These are phyloP conservation scores for Vanessa atalanta DNA, from an alignment of 1,140 invertebrate species.

Conservation along the genomic window DNA sequence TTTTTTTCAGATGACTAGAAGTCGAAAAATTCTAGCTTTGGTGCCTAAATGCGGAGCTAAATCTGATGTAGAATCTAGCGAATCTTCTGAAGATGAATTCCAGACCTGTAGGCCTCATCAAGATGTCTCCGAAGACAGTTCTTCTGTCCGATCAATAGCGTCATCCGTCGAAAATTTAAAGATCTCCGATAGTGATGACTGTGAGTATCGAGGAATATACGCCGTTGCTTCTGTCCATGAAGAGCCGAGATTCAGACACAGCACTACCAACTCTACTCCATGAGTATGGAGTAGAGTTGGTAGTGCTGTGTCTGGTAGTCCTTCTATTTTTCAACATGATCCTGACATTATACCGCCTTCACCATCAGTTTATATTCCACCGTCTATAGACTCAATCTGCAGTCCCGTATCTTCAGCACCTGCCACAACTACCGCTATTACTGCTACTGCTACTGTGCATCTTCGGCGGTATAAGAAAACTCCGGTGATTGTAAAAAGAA, in stretches of 20 bases:
- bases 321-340: constrained; percentile 3
- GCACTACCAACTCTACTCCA: constrained; percentile 3
- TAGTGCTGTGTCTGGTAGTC: too few relatives aligned
- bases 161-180: constrained; percentile 5
- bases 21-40: constrained; percentile 3
- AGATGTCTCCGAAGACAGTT: constrained; percentile 1
- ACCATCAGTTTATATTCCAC: constrained; percentile 5
- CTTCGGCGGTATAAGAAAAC: constrained; percentile 5
- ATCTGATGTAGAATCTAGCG: constrained; percentile 5
- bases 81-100: constrained; percentile 3
- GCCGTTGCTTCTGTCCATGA: constrained; percentile 3
- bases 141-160: constrained; percentile 3
- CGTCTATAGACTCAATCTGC: neutral
- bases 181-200: constrained; percentile 5
- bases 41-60: constrained; percentile 2
- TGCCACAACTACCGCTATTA: constrained; percentile 1
- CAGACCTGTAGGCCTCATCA: constrained; percentile 3
- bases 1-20: constrained; percentile 6
- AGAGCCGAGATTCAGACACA: constrained; percentile 5
- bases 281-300: too few relatives aligned
- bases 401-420: constrained; percentile 3
- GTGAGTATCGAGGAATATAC: constrained; percentile 1
- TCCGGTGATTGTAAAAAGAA: constrained; percentile 3
- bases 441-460: constrained; percentile 5
- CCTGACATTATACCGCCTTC: constrained; percentile 3